Evolutionary conservation across 2,113 vertebrate species (phyloP).

Genomic region (Vulpes ferrilata): DNA sequence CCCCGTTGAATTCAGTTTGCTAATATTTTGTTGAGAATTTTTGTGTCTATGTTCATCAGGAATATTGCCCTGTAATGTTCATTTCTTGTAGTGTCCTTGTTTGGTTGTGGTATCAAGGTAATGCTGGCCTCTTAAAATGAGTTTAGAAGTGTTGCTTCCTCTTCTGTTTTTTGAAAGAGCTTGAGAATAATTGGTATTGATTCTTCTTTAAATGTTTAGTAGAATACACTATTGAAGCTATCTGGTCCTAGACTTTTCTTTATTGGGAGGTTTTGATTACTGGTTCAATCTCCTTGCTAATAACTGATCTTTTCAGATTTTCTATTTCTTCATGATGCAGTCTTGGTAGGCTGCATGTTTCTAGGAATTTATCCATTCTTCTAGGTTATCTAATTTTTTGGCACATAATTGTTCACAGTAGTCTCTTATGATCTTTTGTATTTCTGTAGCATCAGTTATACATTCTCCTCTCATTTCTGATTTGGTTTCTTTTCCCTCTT

Average conservation of each 20-base stretch:
- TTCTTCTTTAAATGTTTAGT: neutral
- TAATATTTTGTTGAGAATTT: neutral
- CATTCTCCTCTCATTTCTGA: neutral
- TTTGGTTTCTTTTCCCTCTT: neutral
- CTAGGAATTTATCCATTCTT: neutral
- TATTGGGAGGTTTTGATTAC: neutral
- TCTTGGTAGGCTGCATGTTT: neutral
- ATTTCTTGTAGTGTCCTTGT: neutral
- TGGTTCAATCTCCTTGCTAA: neutral
- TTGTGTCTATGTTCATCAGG: neutral
- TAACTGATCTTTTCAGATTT: neutral
- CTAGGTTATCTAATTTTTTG: neutral
- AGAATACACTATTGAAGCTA: neutral
- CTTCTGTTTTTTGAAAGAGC: neutral
- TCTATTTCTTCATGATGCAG: neutral
- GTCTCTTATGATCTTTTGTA: neutral
- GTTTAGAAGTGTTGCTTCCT: neutral
- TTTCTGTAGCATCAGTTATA: neutral
- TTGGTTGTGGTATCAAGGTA: neutral
- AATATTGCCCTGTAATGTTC: neutral
- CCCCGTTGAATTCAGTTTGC: neutral
- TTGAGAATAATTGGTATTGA: neutral
- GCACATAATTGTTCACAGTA: neutral
- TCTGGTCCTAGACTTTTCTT: neutral
- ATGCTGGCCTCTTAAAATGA: neutral